These are phyloP conservation scores for Andrena bicolor DNA, from an alignment of 2,888 invertebrate genomes.

Conservation along the genomic window DNA sequence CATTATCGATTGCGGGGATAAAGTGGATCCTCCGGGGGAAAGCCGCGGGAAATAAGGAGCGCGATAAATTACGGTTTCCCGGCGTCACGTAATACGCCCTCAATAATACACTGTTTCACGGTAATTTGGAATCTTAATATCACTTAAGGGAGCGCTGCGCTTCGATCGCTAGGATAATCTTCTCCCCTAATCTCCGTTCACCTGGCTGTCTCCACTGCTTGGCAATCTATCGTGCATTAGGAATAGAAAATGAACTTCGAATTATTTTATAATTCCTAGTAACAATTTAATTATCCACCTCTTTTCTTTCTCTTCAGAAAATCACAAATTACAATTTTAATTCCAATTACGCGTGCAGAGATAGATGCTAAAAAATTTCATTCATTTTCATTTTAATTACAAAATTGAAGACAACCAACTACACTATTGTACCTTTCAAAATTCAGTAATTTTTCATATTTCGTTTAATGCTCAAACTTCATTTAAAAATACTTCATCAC, in stretches of 20 bases:
- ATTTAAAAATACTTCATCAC: too few species aligned
- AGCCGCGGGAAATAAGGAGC: conserved; percentile 47
- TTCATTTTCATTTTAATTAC: too few species aligned
- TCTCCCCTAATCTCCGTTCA: conserved; percentile 5
- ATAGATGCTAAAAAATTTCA: too few species aligned
- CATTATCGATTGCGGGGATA: conserved; percentile 37
- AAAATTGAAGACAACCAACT: too few species aligned
- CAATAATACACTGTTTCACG: conserved; percentile 50
- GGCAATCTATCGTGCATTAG: background rate
- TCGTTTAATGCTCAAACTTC: too few species aligned
- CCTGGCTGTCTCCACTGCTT: background rate
- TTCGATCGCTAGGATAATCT: conserved; percentile 40
- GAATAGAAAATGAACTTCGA: background rate
- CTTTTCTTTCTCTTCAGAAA: too few species aligned
- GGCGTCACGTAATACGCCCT: conserved; percentile 45
- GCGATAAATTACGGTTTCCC: conserved; percentile 48
- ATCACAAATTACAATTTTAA: background rate
- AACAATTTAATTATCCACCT: background rate
- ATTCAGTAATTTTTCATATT: too few species aligned
- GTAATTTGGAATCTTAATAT: conserved; percentile 72
- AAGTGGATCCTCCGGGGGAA: conserved; percentile 41
- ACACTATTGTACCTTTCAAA: too few species aligned
- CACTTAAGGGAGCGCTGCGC: conserved; percentile 56
- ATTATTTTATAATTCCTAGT: background rate
- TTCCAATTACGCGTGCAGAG: background rate